A percentile compares a stretch with the other conserved stretches of the same genome.
These are phyloP conservation scores for Macroramphosus scolopax DNA, from an alignment of 2,797 vertebrate genomes.

Conservation along the genomic window DNA sequence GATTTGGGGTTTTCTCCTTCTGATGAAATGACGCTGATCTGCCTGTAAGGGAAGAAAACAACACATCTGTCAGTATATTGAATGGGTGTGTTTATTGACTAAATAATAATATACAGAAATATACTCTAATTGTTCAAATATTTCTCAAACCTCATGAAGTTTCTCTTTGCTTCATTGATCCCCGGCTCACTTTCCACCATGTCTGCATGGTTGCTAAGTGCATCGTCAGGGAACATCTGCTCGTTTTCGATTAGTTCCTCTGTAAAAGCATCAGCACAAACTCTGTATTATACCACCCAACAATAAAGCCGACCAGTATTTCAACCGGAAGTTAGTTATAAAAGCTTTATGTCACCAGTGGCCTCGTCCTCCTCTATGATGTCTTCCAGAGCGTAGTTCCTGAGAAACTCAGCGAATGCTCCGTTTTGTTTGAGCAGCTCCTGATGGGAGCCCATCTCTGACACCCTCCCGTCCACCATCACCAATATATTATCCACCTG, in stretches of 20 bases:
- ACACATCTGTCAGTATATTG: too few species aligned
- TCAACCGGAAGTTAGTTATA: too few species aligned
- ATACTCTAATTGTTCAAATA: too few species aligned
- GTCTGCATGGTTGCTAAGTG: slow-evolving; percentile 88
- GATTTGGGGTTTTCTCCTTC: slow-evolving; percentile 81
- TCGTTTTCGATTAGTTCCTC: slow-evolving; percentile 78
- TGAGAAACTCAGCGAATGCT: slow-evolving; percentile 91
- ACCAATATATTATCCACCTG: slow-evolving; percentile 92
- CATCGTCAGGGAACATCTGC: slow-evolving; percentile 84
- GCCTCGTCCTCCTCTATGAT: slow-evolving; percentile 79
- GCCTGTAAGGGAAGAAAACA: slow-evolving; percentile 65
- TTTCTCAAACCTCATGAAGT: slow-evolving; percentile 92
- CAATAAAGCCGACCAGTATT: too few species aligned
- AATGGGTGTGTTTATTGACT: too few species aligned
- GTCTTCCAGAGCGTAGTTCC: slow-evolving; percentile 86
- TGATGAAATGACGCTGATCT: slow-evolving; percentile 87
- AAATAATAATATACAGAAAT: background rate
- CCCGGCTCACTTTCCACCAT: slow-evolving; percentile 86
- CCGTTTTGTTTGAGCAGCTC: slow-evolving; percentile 85
- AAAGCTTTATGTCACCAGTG: too few species aligned
- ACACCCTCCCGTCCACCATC: slow-evolving; percentile 86
- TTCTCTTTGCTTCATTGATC: slow-evolving; percentile 85
- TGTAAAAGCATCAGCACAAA: slow-evolving; percentile 36
- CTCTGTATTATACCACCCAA: too few species aligned
- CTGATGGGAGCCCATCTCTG: slow-evolving; percentile 92